phyloP scores from a whole-genome alignment of 2,797 vertebrate genomes.

The Crenuchus spilurus region DNA sequence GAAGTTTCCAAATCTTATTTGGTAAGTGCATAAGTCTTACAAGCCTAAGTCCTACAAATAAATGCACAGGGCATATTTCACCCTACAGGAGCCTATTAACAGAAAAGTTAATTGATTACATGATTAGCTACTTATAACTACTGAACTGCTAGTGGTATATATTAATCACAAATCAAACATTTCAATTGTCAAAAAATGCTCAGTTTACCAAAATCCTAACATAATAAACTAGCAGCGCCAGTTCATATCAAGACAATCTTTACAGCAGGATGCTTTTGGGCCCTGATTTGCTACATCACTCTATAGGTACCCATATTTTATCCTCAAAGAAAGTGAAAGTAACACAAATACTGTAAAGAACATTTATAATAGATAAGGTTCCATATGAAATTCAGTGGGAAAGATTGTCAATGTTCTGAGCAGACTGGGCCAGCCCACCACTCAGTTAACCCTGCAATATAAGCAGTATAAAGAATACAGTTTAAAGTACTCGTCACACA shows the following conservation, averaged over 20 bases:
- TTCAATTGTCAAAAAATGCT: neutral
- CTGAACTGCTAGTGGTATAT: neutral
- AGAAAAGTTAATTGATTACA: neutral
- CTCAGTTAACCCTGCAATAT: slow-evolving; percentile 16
- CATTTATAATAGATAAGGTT: neutral
- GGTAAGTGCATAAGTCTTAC: neutral
- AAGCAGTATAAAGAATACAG: slow-evolving; percentile 7
- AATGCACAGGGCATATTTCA: neutral
- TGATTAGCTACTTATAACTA: neutral
- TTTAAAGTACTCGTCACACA: neutral
- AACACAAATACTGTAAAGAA: neutral
- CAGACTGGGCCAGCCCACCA: slow-evolving; percentile 30
- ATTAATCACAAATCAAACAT: neutral
- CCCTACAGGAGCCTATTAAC: neutral
- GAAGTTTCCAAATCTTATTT: neutral
- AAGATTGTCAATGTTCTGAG: slow-evolving; percentile 28
- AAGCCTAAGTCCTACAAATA: neutral
- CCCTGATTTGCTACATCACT: neutral
- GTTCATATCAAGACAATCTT: neutral
- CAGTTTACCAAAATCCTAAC: too few relatives aligned
- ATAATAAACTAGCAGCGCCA: neutral
- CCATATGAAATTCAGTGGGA: neutral
- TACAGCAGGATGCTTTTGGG: neutral
- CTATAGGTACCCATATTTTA: neutral
- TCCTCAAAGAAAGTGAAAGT: neutral